Conservation (phyloP, 2,888 invertebrate genomes). For the Nomada ruficornis region DNA sequence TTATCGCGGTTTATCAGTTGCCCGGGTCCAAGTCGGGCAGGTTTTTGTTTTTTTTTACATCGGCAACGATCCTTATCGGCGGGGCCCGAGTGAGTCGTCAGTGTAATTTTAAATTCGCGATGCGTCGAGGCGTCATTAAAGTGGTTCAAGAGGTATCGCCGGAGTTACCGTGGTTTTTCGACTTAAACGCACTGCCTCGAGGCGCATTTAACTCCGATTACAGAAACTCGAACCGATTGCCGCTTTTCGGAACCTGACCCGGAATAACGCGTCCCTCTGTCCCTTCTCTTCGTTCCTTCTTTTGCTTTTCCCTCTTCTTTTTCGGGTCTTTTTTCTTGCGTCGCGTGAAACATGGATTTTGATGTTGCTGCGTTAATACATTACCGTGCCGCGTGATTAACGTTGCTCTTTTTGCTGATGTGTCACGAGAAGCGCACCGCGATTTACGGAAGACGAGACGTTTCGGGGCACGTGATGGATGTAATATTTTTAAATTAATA, state of each 20-base stretch:
- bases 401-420: neutral
- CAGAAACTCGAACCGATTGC: conserved; percentile 44
- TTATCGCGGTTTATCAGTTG: conserved; percentile 55
- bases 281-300: no score
- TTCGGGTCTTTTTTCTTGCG: no score
- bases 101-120: conserved; percentile 68
- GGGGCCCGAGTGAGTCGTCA: conserved; percentile 56
- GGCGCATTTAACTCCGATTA: conserved; percentile 46
- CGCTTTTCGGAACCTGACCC: conserved; percentile 31
- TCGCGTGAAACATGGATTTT: neutral
- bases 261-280: conserved; percentile 10
- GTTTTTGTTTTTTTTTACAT: conserved; percentile 20
- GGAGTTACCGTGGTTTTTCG: conserved; percentile 56
- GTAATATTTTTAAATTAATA: no score
- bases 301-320: no score
- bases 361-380: neutral
- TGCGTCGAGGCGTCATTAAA: conserved; percentile 57
- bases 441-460: neutral
- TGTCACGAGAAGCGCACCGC: neutral
- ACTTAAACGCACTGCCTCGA: conserved; percentile 48
- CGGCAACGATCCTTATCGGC: conserved; percentile 59
- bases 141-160: conserved; percentile 43
- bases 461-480: no score
- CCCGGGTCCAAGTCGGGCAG: conserved; percentile 1
- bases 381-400: conserved; percentile 5